phyloP scores from a whole-genome alignment of 2,113 vertebrate species.

The Malurus alboscapulatus region DNA sequence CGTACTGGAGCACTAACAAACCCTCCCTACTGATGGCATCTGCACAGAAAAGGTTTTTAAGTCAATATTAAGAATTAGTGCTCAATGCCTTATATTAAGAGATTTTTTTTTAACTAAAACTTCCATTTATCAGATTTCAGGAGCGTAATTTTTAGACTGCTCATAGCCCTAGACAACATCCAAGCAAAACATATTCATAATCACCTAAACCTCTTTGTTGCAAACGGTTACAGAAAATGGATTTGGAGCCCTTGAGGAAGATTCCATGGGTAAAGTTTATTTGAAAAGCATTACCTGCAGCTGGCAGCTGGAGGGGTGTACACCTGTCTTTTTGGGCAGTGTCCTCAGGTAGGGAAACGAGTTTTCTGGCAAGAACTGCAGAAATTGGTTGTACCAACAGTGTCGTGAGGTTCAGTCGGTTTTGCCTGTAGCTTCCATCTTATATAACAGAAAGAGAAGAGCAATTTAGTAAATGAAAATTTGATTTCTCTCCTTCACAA shows the following conservation, averaged over 20 bases:
- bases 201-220: not conserved
- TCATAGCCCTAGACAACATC: not conserved
- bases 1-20: not conserved
- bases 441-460: not conserved
- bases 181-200: not conserved
- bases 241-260: not conserved
- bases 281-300: constrained; percentile 74
- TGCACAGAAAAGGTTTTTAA: constrained; percentile 51
- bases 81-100: constrained; percentile 64
- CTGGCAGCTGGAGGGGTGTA: constrained; percentile 71
- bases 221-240: rapidly evolving
- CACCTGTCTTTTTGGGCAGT: constrained; percentile 63
- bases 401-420: constrained; percentile 74
- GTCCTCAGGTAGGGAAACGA: constrained; percentile 68
- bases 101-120: not conserved
- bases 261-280: not conserved
- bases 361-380: constrained; percentile 76
- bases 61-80: constrained; percentile 70
- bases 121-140: not conserved
- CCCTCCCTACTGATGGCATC: constrained; percentile 22
- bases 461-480: not conserved
- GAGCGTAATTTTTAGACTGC: not conserved
- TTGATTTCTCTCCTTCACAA: not conserved
- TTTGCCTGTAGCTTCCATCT: constrained; percentile 78
- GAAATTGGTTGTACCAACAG: constrained; percentile 91